Conservation (phyloP, 2,888 invertebrate genomes). For the Cepaea hortensis region DNA sequence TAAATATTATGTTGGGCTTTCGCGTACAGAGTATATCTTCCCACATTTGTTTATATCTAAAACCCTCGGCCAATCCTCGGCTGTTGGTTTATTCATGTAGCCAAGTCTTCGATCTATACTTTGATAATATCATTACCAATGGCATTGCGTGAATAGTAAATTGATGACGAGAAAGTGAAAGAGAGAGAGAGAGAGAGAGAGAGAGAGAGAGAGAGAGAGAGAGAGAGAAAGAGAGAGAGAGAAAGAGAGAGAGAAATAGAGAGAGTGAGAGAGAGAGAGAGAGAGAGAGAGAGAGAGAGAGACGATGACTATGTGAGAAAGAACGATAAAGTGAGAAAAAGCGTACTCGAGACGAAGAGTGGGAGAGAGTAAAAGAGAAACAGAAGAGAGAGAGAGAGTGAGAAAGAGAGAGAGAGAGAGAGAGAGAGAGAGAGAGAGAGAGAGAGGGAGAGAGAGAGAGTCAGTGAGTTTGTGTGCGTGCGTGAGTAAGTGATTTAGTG, state of each 20-base stretch:
- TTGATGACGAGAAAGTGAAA: background rate
- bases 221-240: background rate
- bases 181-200: background rate
- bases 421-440: no score
- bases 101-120: no score
- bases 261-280: background rate
- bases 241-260: background rate
- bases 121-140: no score
- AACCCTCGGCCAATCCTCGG: no score
- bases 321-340: constrained; percentile 22
- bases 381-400: constrained; percentile 30
- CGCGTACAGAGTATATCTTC: no score
- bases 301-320: background rate
- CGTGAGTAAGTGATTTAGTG: no score
- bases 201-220: background rate
- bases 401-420: constrained; percentile 4
- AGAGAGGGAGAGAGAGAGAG: background rate
- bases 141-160: no score
- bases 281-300: background rate
- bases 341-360: constrained; percentile 1
- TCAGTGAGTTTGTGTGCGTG: background rate
- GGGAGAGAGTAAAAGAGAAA: constrained; percentile 33
- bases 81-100: no score
- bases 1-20: no score
- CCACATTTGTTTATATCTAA: no score